Evolutionary conservation across 2,113 vertebrate species (phyloP), one percentile per base, ranked within the genome.

Genomic region (Grammomys dolichurus): DNA sequence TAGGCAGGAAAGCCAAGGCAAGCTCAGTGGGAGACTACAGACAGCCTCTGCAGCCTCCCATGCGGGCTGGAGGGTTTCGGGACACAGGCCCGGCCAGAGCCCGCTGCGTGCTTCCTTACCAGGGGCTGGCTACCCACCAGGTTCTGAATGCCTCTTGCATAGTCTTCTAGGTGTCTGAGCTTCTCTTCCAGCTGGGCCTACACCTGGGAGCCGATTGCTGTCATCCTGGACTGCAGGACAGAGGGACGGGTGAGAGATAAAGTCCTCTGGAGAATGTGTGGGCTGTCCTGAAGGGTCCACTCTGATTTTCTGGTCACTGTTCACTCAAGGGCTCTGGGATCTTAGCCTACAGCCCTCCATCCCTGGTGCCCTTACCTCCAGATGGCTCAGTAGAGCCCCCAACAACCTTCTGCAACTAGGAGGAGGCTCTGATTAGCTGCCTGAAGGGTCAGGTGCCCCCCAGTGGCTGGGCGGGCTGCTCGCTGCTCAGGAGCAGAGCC

Each of bases 361-460:
- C 20, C 56, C 0, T 43, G 70, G 54, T 81, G 28, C 12, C 46
- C 97, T 95, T 91, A 97, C 98, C 98, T 98, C 97, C 86, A 70
- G 13, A 4, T 76, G 93, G 80, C 89, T 76, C 96, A 97, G 1
- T 26, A 96, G 56, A 82, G 98, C 94, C 82, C 97, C 26, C 98
- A 99, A 48, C 92, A 84, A 92, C 99, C 98, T 0, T 92, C 97
- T 0, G 98, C 98, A 26, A 77, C 95, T 90, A 99, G 93, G 40
- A 43, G 97, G 86, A 99, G 97, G 87, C 96, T 99, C 95, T 98
- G 98, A 97, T 98, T 98, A 96, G 91, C 97, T 28, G 96, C 97
- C 90, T 97, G 97, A 11, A 98, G 87, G 48, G 97, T 98, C 48
- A 99, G 24, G 58, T 87, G 92, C 22, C 97, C 24, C 97, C 98